Base-by-base conservation (phyloP, 1,140 invertebrate species). In the Ganaspis sp. region DNA sequence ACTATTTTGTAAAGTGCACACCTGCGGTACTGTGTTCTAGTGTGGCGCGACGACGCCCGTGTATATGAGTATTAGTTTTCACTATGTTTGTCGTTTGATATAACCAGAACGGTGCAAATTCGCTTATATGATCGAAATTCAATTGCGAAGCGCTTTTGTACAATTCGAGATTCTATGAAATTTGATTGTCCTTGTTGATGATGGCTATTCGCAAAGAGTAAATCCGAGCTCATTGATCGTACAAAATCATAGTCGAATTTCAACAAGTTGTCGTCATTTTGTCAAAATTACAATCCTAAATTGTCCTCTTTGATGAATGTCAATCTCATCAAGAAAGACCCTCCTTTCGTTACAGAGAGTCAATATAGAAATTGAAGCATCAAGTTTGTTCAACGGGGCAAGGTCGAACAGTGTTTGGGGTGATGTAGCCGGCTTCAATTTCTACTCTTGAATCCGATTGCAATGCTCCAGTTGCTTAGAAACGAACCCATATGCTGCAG, bases 1-100 rank as follows among this genome's bases (percentile, higher is more conserved):
- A 64, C 58, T 64, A 64, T 64, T 64, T 64, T 64, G 58, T 64
- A 64, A 64, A 64, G 58, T 29, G 58, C 58, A 64, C 58, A 64
- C 58, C 58, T 64, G 58, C 58, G 58, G 58, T 64, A 29, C 53
- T 58, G 19, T 58, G 45, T 49, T 5, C 17, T 5, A 8, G 45
- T 49, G 45, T 49, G 45, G 17, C n/a, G 8, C n/a, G 4, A 9
- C 54, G 11, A 15, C 26, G 45, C 8, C 4, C 12, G 12, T 15
- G 29, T 49, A n/a, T 49, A 49, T 17, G 5, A 15, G 58, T 64
- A 64, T 64, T 64, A 34, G 58, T 64, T 64, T 64, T 64, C 58
- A 34, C 58, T 64, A 64, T 64, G 58, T 64, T 64, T 64, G 58
- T 64, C 58, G 23, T 29, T 64, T 64, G 58, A 64, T 64, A 64